These are phyloP conservation scores for Mystacides longicornis DNA, from an alignment of 2,888 invertebrate species.

Conservation along the genomic window DNA sequence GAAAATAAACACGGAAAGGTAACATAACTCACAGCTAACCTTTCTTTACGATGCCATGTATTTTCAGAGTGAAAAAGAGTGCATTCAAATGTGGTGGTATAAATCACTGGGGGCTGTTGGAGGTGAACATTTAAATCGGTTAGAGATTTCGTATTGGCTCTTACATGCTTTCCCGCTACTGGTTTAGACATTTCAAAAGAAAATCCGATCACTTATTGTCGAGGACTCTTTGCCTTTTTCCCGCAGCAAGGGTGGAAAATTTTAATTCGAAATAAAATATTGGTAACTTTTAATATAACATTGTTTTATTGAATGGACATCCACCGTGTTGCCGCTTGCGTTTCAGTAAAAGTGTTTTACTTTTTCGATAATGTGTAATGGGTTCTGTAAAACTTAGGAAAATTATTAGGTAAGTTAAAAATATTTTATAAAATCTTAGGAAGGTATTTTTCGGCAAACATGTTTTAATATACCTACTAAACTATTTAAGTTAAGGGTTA, in stretches of 20 bases:
- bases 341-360: too few species aligned
- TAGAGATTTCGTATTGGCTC: conserved; percentile 21
- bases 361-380: too few species aligned
- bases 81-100: conserved; percentile 26
- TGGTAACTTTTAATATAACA: too few species aligned
- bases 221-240: conserved; percentile 11
- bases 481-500: too few species aligned
- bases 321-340: too few species aligned
- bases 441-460: too few species aligned
- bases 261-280: too few species aligned
- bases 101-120: conserved; percentile 23
- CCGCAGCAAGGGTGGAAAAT: background rate
- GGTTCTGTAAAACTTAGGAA: too few species aligned
- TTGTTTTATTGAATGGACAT: too few species aligned
- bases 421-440: too few species aligned
- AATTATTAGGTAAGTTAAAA: too few species aligned
- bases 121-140: conserved; percentile 14
- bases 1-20: conserved; percentile 5
- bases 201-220: conserved; percentile 24
- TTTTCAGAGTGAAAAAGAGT: conserved; percentile 21
- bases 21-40: conserved; percentile 11
- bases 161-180: conserved; percentile 11
- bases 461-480: too few species aligned
- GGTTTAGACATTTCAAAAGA: conserved; percentile 24
- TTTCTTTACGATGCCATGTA: conserved; percentile 17